Base-by-base conservation (phyloP, 2,888 invertebrate genomes). In the Drosophila atripex region DNA sequence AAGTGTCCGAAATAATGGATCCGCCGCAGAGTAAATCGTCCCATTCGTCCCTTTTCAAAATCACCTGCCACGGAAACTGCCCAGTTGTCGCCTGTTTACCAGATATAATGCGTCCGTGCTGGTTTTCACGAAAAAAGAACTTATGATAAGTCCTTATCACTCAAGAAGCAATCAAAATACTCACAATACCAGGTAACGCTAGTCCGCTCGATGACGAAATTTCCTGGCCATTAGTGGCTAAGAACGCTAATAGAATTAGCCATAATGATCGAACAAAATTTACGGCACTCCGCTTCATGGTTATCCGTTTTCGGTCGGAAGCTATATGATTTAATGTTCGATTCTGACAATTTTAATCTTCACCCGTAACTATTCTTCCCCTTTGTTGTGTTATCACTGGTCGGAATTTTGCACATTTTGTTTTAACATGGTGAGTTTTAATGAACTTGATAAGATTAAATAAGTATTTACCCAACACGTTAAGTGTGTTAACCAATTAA, bases 1-100 rank as follows among this genome's bases (percentile, higher is more conserved):
- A 90, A 1, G 41, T 59, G 8, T 69, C 39, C 0, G 88, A 77
- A 9, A 91, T 87, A 3, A 91, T 85, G 0, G 90, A 91, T n/a
- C 88, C 91, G 2, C 91, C 91, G 60, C 91, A 91, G 5, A 78
- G 75, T 16, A 91, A 43, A 35, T 80, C 82, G 56, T 90, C 90
- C 32, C 74, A 61, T 32, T 76, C 76, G 60, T 88, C 80, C 7
- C 80, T 77, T 56, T 90, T 90, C 0, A 91, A 55, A 54, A 91
- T 80, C 8, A 90, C 91, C 64, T 91, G 91, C 90, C 90, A 91
- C 4, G 91, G 91, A 41, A 91, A 88, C 61, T 89, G 90, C 1
- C 88, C 90, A 0, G 6, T 0, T 0, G 51, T 14, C 0, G 91
- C 91, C 4, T 73, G 56, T 3, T 53, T 58, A 4, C 90, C 90